phyloP scores from a whole-genome alignment of 2,113 vertebrate genomes.

The Charadrius vociferus region DNA sequence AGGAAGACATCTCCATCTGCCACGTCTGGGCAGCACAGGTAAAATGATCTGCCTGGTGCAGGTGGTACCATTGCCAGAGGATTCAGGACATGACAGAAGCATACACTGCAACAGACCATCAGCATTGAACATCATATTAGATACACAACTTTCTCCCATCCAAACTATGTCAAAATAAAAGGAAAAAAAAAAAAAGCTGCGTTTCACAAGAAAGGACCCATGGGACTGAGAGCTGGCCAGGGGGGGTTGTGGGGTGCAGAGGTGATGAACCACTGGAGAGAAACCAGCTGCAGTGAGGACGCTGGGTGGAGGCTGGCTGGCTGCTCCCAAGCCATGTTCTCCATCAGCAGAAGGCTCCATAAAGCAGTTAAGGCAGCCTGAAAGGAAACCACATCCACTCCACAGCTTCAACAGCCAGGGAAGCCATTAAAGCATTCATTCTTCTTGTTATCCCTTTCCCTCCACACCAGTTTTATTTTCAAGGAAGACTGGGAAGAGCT shows the following conservation, averaged over 20 bases:
- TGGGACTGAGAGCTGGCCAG: not conserved
- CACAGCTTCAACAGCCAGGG: not conserved
- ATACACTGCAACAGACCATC: accelerated
- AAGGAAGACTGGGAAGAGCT: not conserved
- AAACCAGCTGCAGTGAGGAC: not conserved
- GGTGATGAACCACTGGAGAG: not conserved
- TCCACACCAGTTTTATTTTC: not conserved
- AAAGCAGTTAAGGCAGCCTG: not conserved
- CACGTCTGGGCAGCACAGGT: not conserved
- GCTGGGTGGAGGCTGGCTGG: too few relatives aligned
- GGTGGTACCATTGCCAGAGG: not conserved
- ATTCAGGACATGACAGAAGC: not conserved
- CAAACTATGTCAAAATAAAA: not conserved
- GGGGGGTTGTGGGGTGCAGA: not conserved
- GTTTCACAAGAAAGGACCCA: not conserved
- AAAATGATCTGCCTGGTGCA: not conserved
- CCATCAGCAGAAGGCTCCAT: not conserved
- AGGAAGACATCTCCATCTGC: not conserved
- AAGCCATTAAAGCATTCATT: not conserved
- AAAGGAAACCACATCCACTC: not conserved
- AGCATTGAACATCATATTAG: not conserved
- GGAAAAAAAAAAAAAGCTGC: not conserved
- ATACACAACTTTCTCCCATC: not conserved
- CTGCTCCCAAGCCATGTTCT: not conserved
- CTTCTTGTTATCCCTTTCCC: not conserved